phyloP scores from a whole-genome alignment of 2,113 vertebrate species.

The Asarcornis scutulata region DNA sequence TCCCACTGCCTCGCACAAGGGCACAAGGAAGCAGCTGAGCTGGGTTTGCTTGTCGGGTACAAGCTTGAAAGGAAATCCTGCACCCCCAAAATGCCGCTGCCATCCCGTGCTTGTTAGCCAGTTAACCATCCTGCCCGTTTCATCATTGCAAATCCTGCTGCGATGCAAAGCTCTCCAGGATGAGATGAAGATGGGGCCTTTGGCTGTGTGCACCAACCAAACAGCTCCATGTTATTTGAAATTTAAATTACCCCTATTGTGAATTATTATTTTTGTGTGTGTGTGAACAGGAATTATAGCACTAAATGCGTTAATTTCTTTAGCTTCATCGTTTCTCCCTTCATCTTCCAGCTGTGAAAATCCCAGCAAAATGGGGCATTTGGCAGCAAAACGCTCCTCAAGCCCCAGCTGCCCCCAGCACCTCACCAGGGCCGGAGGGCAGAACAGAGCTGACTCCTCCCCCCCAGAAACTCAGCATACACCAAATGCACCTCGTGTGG shows the following conservation, averaged over 20 bases:
- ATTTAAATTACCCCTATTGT: background rate
- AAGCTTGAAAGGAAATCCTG: background rate
- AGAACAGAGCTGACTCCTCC: background rate
- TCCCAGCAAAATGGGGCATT: background rate
- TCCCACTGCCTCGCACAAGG: fast-evolving
- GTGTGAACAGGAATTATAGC: background rate
- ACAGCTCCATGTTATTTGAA: background rate
- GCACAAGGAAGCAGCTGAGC: background rate
- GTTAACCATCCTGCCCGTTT: background rate
- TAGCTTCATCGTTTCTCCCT: background rate
- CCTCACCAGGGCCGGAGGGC: fast-evolving
- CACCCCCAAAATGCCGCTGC: background rate
- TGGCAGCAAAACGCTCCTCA: background rate
- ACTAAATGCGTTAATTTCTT: background rate
- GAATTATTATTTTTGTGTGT: background rate
- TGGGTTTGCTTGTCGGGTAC: background rate
- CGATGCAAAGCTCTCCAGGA: background rate
- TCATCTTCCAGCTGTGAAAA: background rate
- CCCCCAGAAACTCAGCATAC: fast-evolving
- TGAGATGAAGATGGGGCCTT: background rate
- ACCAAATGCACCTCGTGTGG: background rate
- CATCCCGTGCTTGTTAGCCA: background rate
- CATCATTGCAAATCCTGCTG: background rate
- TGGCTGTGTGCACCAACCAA: background rate
- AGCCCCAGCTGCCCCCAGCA: background rate